phyloP scores from a whole-genome alignment of 1,140 invertebrate species.

The Leptinotarsa defecta region DNA sequence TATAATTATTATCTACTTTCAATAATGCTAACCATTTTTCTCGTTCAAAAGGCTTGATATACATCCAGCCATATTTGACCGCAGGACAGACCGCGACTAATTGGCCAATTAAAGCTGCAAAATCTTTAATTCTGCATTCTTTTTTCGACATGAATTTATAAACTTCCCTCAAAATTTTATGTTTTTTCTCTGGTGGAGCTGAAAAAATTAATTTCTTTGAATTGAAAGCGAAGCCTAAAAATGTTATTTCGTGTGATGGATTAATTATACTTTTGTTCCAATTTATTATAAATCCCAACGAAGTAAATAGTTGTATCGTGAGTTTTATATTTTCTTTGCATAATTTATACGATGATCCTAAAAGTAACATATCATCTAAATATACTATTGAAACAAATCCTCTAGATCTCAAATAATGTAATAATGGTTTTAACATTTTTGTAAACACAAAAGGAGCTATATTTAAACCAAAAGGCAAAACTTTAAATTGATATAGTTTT shows the following conservation, averaged over 20 bases:
- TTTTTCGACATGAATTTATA: background rate
- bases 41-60: constrained; percentile 26
- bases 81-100: background rate
- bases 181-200: background rate
- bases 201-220: constrained; percentile 14
- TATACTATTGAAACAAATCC: constrained; percentile 28
- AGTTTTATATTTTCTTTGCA: background rate
- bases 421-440: constrained; percentile 29
- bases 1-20: background rate
- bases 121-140: constrained; percentile 13
- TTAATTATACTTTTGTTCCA: constrained; percentile 17
- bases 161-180: background rate
- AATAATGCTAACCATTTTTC: constrained; percentile 20
- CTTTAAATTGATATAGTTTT: constrained; percentile 41
- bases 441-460: constrained; percentile 30
- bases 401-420: constrained; percentile 25
- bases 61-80: constrained; percentile 13
- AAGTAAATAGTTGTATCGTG: background rate
- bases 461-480: constrained; percentile 29
- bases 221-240: constrained; percentile 22
- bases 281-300: constrained; percentile 31
- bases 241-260: background rate
- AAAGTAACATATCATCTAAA: constrained; percentile 32
- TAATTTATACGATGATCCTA: background rate
- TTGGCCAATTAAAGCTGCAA: constrained; percentile 16